Conservation (phyloP, 1,140 invertebrate genomes). For the Drosophila burlai region DNA sequence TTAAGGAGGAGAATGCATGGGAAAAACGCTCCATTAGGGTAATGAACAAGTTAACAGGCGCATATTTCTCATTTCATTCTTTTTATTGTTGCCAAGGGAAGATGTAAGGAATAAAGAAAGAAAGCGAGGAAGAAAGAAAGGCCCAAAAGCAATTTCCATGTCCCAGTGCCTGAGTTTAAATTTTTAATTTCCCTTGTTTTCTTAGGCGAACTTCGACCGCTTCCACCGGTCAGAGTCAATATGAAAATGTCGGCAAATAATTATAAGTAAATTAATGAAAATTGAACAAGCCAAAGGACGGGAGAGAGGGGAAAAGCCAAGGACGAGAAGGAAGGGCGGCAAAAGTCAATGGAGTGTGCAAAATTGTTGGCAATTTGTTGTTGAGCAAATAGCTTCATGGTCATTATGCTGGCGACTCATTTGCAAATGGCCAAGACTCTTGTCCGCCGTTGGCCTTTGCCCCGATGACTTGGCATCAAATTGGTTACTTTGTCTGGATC, state of each 20-base stretch:
- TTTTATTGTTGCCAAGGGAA: slow-evolving; percentile 58
- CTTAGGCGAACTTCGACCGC: slow-evolving; percentile 14
- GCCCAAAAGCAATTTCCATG: slow-evolving; percentile 34
- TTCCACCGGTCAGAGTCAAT: slow-evolving; percentile 36
- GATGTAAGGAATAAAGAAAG: not conserved
- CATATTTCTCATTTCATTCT: slow-evolving; percentile 72
- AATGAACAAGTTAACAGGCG: slow-evolving; percentile 84
- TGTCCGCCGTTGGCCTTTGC: slow-evolving; percentile 27
- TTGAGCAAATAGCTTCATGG: slow-evolving; percentile 64
- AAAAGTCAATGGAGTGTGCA: slow-evolving; percentile 44
- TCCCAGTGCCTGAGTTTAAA: slow-evolving; percentile 59
- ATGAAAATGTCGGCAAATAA: slow-evolving; percentile 70
- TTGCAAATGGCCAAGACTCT: slow-evolving; percentile 68
- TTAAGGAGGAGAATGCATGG: slow-evolving; percentile 51
- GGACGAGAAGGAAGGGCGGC: slow-evolving; percentile 26
- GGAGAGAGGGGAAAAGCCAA: slow-evolving; percentile 14
- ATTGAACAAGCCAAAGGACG: slow-evolving; percentile 50
- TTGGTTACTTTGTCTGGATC: slow-evolving; percentile 59
- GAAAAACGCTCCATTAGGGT: slow-evolving; percentile 79
- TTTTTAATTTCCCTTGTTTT: slow-evolving; percentile 75
- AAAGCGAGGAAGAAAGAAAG: not conserved
- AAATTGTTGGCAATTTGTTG: slow-evolving; percentile 66
- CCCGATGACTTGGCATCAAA: slow-evolving; percentile 71
- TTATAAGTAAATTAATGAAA: slow-evolving; percentile 74
- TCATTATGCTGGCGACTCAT: slow-evolving; percentile 70